phyloP scores from a whole-genome alignment of 1,140 invertebrate species.

The Doryteuthis pealeii region DNA sequence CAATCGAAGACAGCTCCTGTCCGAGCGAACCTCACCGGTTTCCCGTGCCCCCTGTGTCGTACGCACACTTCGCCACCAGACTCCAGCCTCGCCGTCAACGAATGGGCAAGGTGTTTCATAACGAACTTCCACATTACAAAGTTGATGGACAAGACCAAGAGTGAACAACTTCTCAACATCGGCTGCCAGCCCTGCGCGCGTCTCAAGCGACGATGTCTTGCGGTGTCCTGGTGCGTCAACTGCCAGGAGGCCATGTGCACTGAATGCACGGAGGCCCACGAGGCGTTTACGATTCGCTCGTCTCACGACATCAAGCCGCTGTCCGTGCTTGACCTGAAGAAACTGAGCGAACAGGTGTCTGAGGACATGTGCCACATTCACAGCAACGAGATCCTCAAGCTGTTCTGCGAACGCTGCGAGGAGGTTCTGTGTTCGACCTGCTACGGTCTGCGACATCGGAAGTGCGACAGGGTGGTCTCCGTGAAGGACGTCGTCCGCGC shows the following conservation, averaged over 20 bases:
- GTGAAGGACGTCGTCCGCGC: background rate
- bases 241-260: too few relatives aligned
- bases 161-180: too few relatives aligned
- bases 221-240: too few relatives aligned
- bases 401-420: background rate
- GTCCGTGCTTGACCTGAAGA: too few relatives aligned
- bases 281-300: too few relatives aligned
- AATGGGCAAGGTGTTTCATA: background rate
- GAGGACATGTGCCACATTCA: background rate
- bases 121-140: background rate
- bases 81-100: background rate
- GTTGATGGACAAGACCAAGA: background rate
- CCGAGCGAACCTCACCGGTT: background rate
- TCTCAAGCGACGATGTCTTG: too few relatives aligned
- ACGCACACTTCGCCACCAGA: background rate
- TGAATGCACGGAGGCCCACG: too few relatives aligned
- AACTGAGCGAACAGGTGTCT: too few relatives aligned
- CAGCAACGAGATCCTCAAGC: background rate
- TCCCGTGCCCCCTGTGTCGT: background rate
- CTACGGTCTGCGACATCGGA: background rate
- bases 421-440: background rate
- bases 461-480: background rate
- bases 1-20: conserved; percentile 16
- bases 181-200: too few relatives aligned
- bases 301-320: too few relatives aligned